These are phyloP conservation scores for Apeira syringaria DNA, from an alignment of 2,888 invertebrate genomes.

Conservation along the genomic window DNA sequence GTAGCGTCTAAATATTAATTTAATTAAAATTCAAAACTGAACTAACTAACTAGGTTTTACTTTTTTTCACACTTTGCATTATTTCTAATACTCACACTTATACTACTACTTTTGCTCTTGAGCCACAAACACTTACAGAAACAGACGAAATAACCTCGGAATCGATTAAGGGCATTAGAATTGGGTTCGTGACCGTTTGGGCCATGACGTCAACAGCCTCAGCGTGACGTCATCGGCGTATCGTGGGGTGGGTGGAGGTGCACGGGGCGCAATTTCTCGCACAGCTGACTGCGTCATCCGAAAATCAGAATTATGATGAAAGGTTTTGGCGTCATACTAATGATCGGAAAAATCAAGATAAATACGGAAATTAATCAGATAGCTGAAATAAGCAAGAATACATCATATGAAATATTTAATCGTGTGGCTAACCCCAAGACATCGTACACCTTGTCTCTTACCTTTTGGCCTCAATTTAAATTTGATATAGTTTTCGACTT, in stretches of 20 bases:
- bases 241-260: conserved; percentile 36
- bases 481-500: too few species aligned
- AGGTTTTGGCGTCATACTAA: conserved; percentile 2
- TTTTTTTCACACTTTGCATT: too few species aligned
- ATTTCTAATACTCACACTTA: too few species aligned
- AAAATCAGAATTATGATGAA: conserved; percentile 47
- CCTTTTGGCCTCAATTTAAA: too few species aligned
- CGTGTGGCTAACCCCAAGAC: too few species aligned
- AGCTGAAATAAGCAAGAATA: too few species aligned
- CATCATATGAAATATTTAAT: too few species aligned
- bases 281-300: conserved; percentile 69
- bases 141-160: conserved; percentile 52
- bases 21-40: too few species aligned
- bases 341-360: neutral
- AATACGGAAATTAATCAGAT: neutral
- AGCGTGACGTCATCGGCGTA: conserved; percentile 69
- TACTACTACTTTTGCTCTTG: too few species aligned
- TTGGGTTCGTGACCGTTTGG: conserved; percentile 65
- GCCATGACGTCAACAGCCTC: conserved; percentile 70
- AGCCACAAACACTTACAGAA: neutral
- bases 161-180: conserved; percentile 72
- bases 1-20: too few species aligned
- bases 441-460: too few species aligned
- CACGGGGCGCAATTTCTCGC: conserved; percentile 65
- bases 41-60: too few species aligned